Evolutionary conservation across 2,113 vertebrate genomes (phyloP), one percentile per base, ranked within the genome.

Genomic region (Ancistrus triradiatus): DNA sequence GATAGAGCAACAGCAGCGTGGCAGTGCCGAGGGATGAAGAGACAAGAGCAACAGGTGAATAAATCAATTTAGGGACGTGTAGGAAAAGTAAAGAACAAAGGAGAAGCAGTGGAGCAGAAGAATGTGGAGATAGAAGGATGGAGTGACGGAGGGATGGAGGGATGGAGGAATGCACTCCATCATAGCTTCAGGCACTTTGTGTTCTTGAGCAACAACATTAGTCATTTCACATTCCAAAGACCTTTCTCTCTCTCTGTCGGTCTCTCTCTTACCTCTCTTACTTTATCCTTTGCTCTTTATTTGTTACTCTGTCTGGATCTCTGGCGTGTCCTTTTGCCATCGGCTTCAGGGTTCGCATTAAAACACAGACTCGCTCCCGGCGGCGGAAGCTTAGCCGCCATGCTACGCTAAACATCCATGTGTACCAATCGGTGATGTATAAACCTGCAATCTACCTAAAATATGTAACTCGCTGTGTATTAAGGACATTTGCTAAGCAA

Each of bases 161-260:
- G 60, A 72, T 75, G 69, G 73, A 88, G 83, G 84, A 78, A 83
- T 80, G 83, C 77, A 85, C 74, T 65, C 77, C 75, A 74, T 80
- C 70, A 40, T 88, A 78, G 87, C 85, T 88, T 57, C 64, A 83
- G 88, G 88, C 88, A 60, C 59, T 85, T 80, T 74, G 78, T 83
- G 84, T 86, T 86, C 84, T 86, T 88, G 80, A 86, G 85, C 86
- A 84, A 84, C 65, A 83, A 84, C 83, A 83, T 88, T 88, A 88
- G 78, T 87, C 86, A 88, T 87, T 88, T 86, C 79, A 81, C 80
- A 87, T 88, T 85, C 83, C 81, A 82, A 76, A 86, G 85, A 77
- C 81, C 81, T 80, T 77, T 77, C 75, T 78, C 68, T 76, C 81
- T 83, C 71, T 31, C 74, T 83, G 81, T 82, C 11, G 21, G n/a